Percentiles rank a stretch among this genome's conserved stretches.
These are phyloP conservation scores for Burhinus bistriatus DNA, from an alignment of 2,113 vertebrate genomes.

Conservation along the genomic window DNA sequence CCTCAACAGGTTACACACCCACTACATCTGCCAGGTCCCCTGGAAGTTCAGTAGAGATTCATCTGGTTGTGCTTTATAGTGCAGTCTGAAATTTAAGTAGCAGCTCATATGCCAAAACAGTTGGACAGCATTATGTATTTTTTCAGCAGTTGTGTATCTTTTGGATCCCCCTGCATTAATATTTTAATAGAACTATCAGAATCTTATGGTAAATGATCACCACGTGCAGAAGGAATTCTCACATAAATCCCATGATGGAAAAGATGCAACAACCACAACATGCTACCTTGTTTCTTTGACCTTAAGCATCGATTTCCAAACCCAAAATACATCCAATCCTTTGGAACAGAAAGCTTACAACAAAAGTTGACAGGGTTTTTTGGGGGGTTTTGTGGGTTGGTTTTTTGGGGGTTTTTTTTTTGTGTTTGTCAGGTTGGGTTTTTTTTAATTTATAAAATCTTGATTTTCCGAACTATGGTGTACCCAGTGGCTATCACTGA, in stretches of 20 bases:
- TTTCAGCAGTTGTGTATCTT: background rate
- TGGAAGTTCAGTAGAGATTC: background rate
- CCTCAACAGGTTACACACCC: background rate
- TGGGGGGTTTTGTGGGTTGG: too few species aligned
- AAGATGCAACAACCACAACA: background rate
- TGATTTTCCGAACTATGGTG: background rate
- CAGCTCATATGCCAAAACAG: slow-evolving; percentile 6
- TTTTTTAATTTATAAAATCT: background rate
- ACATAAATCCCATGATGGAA: background rate
- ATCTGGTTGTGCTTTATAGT: slow-evolving; percentile 10
- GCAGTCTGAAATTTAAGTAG: slow-evolving; percentile 19
- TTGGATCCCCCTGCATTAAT: background rate
- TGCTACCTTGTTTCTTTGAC: background rate
- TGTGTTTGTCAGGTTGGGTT: too few species aligned
- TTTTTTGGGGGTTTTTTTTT: background rate
- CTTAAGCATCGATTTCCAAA: background rate
- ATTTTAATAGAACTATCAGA: slow-evolving; percentile 15
- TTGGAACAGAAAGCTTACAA: background rate
- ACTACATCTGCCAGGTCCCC: background rate
- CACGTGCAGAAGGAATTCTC: background rate
- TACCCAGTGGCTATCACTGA: background rate
- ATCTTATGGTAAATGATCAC: background rate
- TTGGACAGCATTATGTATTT: background rate
- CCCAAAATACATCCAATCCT: background rate
- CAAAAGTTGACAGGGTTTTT: background rate